Percentiles rank a stretch among this genome's conserved stretches.
phyloP scores from a whole-genome alignment of 2,113 vertebrate genomes.

The Pandion haliaetus region DNA sequence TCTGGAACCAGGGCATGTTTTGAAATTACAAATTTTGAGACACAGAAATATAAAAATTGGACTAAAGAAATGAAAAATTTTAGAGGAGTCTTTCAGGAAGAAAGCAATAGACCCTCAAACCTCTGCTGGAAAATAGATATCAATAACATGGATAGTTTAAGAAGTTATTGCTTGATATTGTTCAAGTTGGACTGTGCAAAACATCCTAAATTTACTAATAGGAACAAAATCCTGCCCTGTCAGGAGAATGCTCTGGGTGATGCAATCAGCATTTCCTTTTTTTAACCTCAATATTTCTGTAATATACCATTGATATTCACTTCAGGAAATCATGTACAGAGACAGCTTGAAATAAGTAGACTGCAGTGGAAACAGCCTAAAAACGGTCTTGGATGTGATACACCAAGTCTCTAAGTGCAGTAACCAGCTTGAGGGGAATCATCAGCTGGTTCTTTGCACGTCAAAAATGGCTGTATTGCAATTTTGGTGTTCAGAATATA shows the following conservation, averaged over 20 bases:
- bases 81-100: neutral
- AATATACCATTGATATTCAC: neutral
- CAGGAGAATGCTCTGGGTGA: neutral
- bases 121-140: neutral
- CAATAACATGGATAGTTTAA: neutral
- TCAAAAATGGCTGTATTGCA: neutral
- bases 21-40: neutral
- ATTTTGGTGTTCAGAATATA: neutral
- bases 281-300: neutral
- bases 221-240: neutral
- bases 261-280: neutral
- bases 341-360: neutral
- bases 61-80: neutral
- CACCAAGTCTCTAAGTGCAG: neutral
- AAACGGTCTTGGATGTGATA: neutral
- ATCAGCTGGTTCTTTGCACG: neutral
- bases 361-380: neutral
- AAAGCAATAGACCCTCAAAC: neutral
- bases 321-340: neutral
- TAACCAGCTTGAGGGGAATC: neutral
- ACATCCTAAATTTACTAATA: neutral
- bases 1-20: neutral
- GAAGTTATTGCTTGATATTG: neutral
- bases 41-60: neutral
- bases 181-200: neutral